phyloP scores from a whole-genome alignment of 2,113 vertebrate species.

The Rousettus leschenaultii region DNA sequence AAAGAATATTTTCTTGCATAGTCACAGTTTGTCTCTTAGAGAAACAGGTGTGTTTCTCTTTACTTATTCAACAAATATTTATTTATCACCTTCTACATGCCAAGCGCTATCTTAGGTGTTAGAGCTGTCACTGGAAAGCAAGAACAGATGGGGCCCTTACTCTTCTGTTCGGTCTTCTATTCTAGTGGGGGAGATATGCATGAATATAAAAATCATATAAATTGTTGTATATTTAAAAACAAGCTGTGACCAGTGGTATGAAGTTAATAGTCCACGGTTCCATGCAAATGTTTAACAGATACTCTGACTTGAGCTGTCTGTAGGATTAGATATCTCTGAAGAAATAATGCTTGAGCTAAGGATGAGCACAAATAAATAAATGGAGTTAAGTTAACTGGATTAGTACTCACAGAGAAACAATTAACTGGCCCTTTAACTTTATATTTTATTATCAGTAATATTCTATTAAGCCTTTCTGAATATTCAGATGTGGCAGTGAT shows the following conservation, averaged over 20 bases:
- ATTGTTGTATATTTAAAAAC: background rate
- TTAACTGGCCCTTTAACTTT: background rate
- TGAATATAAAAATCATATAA: conserved; percentile 22
- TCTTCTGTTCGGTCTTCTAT: conserved; percentile 2
- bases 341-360: background rate
- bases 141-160: background rate
- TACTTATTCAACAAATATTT: conserved; percentile 52
- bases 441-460: background rate
- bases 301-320: background rate
- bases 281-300: background rate
- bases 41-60: conserved; percentile 55
- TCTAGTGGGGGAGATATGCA: background rate
- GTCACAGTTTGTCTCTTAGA: background rate
- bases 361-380: background rate
- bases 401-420: background rate
- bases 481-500: background rate
- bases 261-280: background rate
- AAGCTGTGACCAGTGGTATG: background rate
- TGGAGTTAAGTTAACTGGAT: background rate
- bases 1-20: conserved; percentile 24
- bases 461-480: background rate
- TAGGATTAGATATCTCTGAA: background rate
- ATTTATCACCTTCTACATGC: conserved; percentile 27
- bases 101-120: background rate
- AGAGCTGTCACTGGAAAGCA: background rate